Conservation (phyloP, 2,888 invertebrate species). For the Chalcis sispes region DNA sequence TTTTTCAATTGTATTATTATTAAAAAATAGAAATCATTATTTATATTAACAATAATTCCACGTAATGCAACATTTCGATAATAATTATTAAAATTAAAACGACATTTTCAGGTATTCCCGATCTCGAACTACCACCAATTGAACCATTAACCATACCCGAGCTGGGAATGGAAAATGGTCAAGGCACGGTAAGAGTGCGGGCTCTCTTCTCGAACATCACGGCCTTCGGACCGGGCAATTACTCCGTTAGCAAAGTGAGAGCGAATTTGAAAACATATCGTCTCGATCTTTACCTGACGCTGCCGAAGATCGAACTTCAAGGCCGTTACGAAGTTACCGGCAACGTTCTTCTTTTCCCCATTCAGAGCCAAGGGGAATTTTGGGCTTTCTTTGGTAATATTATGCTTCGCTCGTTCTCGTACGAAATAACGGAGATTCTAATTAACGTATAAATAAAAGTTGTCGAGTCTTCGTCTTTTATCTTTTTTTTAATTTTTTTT, state of each 20-base stretch:
- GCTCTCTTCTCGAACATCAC: slow-evolving; percentile 87
- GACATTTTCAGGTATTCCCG: slow-evolving; percentile 79
- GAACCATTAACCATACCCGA: slow-evolving; percentile 85
- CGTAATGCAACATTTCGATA: too few relatives aligned
- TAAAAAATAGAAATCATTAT: neutral
- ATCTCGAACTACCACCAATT: slow-evolving; percentile 85
- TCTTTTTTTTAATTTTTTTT: too few relatives aligned
- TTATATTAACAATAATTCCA: too few relatives aligned
- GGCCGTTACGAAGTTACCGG: slow-evolving; percentile 88
- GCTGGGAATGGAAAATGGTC: slow-evolving; percentile 87
- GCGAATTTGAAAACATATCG: slow-evolving; percentile 68
- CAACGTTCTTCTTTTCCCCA: slow-evolving; percentile 86
- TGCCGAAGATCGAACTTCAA: slow-evolving; percentile 85
- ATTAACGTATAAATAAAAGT: too few relatives aligned
- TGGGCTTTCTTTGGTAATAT: slow-evolving; percentile 87
- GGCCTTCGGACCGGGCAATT: slow-evolving; percentile 86
- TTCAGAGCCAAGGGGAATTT: slow-evolving; percentile 87
- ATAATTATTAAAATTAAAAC: neutral
- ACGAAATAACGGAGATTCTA: too few relatives aligned
- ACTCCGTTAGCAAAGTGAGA: slow-evolving; percentile 82
- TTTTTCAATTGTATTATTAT: neutral
- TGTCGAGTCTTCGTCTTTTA: too few relatives aligned
- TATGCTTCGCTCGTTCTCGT: too few relatives aligned
- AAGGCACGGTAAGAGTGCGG: slow-evolving; percentile 85
- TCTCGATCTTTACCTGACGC: slow-evolving; percentile 71